A percentile compares a stretch with the other conserved stretches of the same genome.
phyloP scores from a whole-genome alignment of 1,140 invertebrate species.

The Anadara kagoshimensis region DNA sequence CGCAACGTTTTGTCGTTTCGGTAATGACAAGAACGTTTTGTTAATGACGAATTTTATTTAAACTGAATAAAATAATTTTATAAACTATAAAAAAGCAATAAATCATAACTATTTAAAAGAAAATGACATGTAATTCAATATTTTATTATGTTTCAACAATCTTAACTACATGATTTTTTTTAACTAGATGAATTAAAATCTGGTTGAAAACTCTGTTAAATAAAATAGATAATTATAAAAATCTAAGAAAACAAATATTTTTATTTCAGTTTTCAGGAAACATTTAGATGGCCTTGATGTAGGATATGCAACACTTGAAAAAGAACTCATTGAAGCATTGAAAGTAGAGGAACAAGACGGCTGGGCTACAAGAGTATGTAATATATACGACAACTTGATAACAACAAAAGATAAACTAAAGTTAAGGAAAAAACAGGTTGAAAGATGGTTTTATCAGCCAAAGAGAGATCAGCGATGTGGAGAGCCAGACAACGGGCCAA shows the following conservation, averaged over 20 bases:
- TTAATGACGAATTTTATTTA: too few species aligned
- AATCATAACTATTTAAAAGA: too few species aligned
- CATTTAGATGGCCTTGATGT: not conserved
- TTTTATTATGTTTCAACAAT: too few species aligned
- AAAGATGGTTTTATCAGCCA: conserved; percentile 17
- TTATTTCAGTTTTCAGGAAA: conserved; percentile 4
- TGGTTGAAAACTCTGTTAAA: too few species aligned
- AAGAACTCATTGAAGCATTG: not conserved
- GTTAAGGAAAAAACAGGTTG: conserved; percentile 1
- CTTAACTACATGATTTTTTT: too few species aligned
- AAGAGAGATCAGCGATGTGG: conserved; percentile 12
- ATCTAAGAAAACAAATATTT: conserved; percentile 4
- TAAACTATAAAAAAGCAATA: too few species aligned
- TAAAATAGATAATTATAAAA: too few species aligned
- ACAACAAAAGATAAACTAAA: not conserved
- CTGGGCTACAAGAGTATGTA: conserved; percentile 2
- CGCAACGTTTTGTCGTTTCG: too few species aligned
- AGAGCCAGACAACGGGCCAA: conserved; percentile 9
- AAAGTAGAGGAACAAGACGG: not conserved
- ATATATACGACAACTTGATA: not conserved
- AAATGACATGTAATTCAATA: too few species aligned
- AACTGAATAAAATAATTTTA: too few species aligned
- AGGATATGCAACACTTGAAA: not conserved
- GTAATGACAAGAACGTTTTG: too few species aligned
- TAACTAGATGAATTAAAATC: too few species aligned